Conservation (phyloP, 2,113 vertebrate species). For the Kobus ellipsiprymnus region DNA sequence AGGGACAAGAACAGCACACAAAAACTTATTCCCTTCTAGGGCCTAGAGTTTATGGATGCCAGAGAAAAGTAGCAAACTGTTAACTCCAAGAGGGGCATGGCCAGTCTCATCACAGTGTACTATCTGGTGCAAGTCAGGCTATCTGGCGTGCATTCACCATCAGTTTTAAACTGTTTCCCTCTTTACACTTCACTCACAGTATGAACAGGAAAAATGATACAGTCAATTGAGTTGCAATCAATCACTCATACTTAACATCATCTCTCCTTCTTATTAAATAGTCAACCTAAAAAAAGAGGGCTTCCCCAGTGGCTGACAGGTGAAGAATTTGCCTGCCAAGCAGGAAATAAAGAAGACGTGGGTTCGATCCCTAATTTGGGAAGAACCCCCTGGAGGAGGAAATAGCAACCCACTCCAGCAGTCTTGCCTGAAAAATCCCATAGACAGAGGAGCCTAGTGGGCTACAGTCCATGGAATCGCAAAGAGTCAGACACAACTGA, state of each 20-base stretch:
- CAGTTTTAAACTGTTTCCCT: neutral
- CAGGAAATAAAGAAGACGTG: neutral
- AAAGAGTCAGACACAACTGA: neutral
- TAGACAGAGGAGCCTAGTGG: neutral
- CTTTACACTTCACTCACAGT: neutral
- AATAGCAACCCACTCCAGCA: neutral
- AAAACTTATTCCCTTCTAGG: neutral
- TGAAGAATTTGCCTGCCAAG: neutral
- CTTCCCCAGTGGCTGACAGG: neutral
- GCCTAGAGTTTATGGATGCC: neutral
- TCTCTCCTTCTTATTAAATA: neutral
- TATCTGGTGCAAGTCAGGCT: neutral
- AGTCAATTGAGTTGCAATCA: neutral
- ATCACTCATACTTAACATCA: neutral
- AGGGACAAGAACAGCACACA: neutral
- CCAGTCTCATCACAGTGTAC: neutral
- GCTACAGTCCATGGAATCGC: neutral
- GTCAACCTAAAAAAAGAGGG: neutral
- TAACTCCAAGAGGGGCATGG: neutral
- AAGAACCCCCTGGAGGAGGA: neutral
- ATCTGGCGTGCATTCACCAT: neutral
- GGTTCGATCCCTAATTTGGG: neutral
- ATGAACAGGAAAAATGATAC: neutral
- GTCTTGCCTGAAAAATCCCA: neutral
- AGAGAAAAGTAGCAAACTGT: neutral